Conservation (phyloP, 2,797 vertebrate genomes). For the Sebastes minor region DNA sequence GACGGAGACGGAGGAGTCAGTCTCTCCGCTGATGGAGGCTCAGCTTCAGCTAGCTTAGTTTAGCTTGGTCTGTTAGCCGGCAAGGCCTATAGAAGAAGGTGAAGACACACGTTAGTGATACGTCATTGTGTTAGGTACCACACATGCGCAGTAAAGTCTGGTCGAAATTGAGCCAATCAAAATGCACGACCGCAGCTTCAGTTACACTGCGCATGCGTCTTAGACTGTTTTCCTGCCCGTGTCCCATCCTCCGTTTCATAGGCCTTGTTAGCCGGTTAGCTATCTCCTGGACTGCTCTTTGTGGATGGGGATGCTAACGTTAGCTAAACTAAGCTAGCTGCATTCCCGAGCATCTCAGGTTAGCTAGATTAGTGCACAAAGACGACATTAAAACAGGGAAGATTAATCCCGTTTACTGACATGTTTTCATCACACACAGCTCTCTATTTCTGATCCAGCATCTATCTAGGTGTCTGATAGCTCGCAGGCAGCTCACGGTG, state of each 20-base stretch:
- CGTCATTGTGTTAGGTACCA: too few relatives aligned
- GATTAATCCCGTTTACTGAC: constrained; percentile 7
- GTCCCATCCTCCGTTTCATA: too few relatives aligned
- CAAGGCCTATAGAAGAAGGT: too few relatives aligned
- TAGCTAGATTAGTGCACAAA: not conserved
- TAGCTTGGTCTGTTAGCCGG: too few relatives aligned
- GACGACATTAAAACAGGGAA: not conserved
- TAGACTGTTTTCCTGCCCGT: rapidly evolving
- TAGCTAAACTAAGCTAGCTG: not conserved
- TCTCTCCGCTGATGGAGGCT: constrained; percentile 41
- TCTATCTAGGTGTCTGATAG: constrained; percentile 42
- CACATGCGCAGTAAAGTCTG: too few relatives aligned
- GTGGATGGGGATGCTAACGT: not conserved
- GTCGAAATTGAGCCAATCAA: too few relatives aligned
- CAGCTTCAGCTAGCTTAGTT: too few relatives aligned
- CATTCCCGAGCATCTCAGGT: not conserved
- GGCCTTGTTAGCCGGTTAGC: too few relatives aligned
- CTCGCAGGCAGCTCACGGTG: constrained; percentile 36
- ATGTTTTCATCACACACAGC: constrained; percentile 46
- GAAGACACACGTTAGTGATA: too few relatives aligned
- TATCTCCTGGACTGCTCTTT: not conserved
- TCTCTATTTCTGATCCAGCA: constrained; percentile 6
- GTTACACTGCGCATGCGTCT: too few relatives aligned
- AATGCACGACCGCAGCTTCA: too few relatives aligned
- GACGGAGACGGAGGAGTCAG: constrained; percentile 9